Conservation (phyloP, 2,797 vertebrate genomes). For the Acrossocheilus fasciatus region DNA sequence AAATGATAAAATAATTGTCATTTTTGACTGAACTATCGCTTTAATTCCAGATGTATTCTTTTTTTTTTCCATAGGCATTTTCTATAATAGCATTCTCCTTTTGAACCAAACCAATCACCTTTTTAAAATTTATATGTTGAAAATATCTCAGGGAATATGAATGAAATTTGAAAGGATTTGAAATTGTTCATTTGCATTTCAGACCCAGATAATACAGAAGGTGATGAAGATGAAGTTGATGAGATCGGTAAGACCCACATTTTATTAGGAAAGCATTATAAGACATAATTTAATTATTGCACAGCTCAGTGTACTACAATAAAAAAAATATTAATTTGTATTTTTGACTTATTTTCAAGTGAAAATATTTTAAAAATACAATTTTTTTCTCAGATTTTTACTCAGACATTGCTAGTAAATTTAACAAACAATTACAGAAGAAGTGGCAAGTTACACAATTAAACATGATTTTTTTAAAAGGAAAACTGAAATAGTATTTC, state of each 20-base stretch:
- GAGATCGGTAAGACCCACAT: slow-evolving; percentile 47
- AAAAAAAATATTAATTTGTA: not conserved
- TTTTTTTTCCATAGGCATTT: not conserved
- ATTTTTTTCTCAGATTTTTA: not conserved
- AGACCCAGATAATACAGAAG: slow-evolving; percentile 37
- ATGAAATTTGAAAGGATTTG: not conserved
- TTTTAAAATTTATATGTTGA: not conserved
- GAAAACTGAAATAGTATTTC: not conserved
- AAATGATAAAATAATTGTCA: not conserved
- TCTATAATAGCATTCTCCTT: not conserved
- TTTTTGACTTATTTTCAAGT: not conserved
- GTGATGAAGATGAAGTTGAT: slow-evolving; percentile 27
- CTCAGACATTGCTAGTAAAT: not conserved
- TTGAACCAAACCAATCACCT: not conserved
- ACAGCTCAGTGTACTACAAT: not conserved
- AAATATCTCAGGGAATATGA: not conserved
- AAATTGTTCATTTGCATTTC: slow-evolving; percentile 39
- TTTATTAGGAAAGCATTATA: not conserved
- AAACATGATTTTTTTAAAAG: not conserved
- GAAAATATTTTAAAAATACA: not conserved
- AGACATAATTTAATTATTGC: not conserved
- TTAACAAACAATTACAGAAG: not conserved
- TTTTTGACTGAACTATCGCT: not conserved
- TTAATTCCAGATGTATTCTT: not conserved
- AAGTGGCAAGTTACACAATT: not conserved